Base-by-base conservation (phyloP, 1,140 invertebrate species). In the Adelges cooleyi region DNA sequence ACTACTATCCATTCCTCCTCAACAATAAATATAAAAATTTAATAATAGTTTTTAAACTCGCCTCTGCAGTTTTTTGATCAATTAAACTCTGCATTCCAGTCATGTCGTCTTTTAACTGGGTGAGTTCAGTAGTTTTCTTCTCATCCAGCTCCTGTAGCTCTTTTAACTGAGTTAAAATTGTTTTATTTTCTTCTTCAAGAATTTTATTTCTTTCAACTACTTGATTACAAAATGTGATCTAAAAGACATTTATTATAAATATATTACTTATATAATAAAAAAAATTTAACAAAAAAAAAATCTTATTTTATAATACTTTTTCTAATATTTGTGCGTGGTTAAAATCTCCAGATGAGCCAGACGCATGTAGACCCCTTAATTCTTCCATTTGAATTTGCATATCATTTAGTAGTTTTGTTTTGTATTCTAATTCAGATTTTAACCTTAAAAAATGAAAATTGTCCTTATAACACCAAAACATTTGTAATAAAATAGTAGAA, bases 381-480 rank as follows among this genome's bases (percentile, higher is more conserved):
- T 62, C 56, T 48, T 62, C 46, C 42, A 62, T 48, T 62, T 62
- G 56, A 15, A 17, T 29, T 62, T 62, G 56, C 40, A 62, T 20
- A 22, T 62, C 56, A 20, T 62, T 42, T n/a, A 62, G 13, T 20
- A 62, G 6, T 62, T 62, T 33, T 8, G 56, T 46, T 48, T 62
- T 62, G 10, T 62, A 62, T 9, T 62, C 6, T n/a, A 62, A 62
- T n/a, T 62, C 56, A 22, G 56, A 62, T 29, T 62, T 62, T n/a
- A 62, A 48, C 22, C 56, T 62, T 46, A 33, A 62, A 23, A 17
- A 1, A 27, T 23, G 1, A n/a, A n/a, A 6, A 33, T 6, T 33
- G 29, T 33, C 11, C 29, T n/a, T 54, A n/a, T n/a, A 46, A 62
- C 25, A 48, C n/a, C n/a, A n/a, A n/a, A n/a, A n/a, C n/a, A n/a